Evolutionary conservation across 64 coral and sea anemone genomes (phyloP).

Genomic region (Montipora foliosa): DNA sequence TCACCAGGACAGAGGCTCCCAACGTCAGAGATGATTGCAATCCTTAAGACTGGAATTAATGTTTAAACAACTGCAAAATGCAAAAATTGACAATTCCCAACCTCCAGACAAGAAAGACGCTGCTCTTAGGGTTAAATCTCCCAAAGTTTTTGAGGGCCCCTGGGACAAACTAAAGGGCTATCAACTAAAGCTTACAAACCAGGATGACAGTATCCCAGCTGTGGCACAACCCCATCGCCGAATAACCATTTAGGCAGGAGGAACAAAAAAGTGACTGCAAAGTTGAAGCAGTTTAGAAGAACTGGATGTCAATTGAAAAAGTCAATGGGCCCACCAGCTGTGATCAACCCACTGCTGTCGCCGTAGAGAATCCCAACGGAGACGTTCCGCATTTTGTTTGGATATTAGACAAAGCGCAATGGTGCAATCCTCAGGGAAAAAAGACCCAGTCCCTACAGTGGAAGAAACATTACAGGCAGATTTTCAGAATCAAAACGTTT

Average conservation of each 20-base stretch:
- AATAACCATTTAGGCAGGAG: neutral
- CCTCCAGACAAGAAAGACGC: neutral
- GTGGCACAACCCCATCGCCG: constrained; percentile 34
- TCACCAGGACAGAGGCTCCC: neutral
- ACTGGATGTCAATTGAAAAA: constrained; percentile 32
- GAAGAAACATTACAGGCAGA: no score
- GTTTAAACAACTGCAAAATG: constrained; percentile 17
- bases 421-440: constrained; percentile 49
- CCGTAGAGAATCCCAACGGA: neutral
- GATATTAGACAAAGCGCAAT: constrained; percentile 51
- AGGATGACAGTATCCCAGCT: constrained; percentile 26
- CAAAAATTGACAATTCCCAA: neutral
- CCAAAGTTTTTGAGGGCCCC: constrained; percentile 47
- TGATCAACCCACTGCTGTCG: constrained; percentile 39
- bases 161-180: constrained; percentile 25
- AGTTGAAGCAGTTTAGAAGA: constrained; percentile 35
- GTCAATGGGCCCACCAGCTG: constrained; percentile 32
- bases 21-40: constrained; percentile 16
- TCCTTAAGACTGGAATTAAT: neutral
- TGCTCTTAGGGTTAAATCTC: no score
- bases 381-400: no score
- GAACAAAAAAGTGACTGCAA: constrained; percentile 16
- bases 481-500: no score
- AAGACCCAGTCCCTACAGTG: no score
- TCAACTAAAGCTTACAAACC: constrained; percentile 30